Base-by-base conservation (phyloP, 2,113 vertebrate species). In the Paedocypris sp. region DNA sequence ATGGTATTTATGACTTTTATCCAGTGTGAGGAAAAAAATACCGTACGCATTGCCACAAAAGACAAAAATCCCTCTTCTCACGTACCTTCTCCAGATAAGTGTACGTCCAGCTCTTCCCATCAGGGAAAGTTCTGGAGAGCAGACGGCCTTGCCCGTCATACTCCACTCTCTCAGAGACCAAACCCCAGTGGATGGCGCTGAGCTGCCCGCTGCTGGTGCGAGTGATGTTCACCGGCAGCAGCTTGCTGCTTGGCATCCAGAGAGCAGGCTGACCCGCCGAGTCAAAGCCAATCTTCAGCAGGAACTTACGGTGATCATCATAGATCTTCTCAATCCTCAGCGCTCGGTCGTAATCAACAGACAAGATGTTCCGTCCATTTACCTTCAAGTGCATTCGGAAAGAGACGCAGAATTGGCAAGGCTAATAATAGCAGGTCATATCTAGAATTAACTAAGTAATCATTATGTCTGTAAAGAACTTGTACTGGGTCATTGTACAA, bases 301-400 rank as follows among this genome's bases (percentile, higher is more conserved):
- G 90, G 67, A 98, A 99, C 78, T 99, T 99, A 71, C 95, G 89
- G 79, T 98, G 95, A 85, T 99, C 95, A 11, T 99, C 95, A 8
- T 99, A 99, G 85, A 99, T 95, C 80, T 97, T 97, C 74, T 99
- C 95, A 3, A 92, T 99, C 87, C 92, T 90, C 60, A 91, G 87
- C 28, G 87, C 93, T 74, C 94, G 91, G 78, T 99, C 94, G 51
- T 97, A 99, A 83, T 99, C 95, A 41, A 99, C 90, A 0, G 94
- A 99, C 57, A 99, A 91, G 73, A 98, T 93, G 81, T 99, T 99
- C 51, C 94, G 89, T 63, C 94, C 92, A 12, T 99, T 99, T 77
- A 98, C 95, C 95, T 99, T 71, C 59, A 45, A 50, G 25, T 60
- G 20, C 25, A 62, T 45, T 23, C 2, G 8, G 42, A 38, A 20